These are phyloP conservation scores for Cryptocephalus moraei DNA, from an alignment of 2,888 invertebrate genomes.

Conservation along the genomic window DNA sequence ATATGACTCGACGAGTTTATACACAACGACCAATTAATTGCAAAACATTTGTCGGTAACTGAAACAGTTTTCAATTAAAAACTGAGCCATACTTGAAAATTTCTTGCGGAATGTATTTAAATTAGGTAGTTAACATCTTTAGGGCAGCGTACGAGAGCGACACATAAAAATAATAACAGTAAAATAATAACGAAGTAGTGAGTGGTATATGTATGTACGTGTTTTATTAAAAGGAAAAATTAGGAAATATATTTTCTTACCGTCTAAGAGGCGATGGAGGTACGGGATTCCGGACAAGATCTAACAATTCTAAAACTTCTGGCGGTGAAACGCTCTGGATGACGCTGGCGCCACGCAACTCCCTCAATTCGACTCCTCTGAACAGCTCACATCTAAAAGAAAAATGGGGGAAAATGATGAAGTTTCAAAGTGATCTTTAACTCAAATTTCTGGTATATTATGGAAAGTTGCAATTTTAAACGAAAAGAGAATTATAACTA, in stretches of 20 bases:
- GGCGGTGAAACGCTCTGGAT: conserved; percentile 38
- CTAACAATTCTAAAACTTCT: conserved; percentile 30
- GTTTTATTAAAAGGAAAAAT: background rate
- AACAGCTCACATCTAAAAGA: conserved; percentile 68
- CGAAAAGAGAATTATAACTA: too few species aligned
- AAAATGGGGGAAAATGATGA: too few species aligned
- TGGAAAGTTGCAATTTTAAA: background rate
- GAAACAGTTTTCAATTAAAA: too few species aligned
- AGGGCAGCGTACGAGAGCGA: too few species aligned
- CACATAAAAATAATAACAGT: too few species aligned
- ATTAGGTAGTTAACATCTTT: too few species aligned
- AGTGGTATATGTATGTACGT: background rate
- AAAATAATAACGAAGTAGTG: too few species aligned
- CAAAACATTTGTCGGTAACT: too few species aligned
- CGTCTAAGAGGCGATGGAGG: conserved; percentile 27
- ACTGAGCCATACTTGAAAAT: too few species aligned
- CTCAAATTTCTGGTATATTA: background rate
- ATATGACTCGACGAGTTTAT: too few species aligned
- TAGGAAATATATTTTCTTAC: conserved; percentile 21
- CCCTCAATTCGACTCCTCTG: conserved; percentile 77
- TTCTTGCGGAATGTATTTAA: too few species aligned
- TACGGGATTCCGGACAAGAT: conserved; percentile 27
- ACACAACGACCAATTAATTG: too few species aligned
- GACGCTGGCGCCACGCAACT: conserved; percentile 74
- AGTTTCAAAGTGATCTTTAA: background rate